Evolutionary conservation across 2,113 vertebrate genomes (phyloP), one percentile per base, ranked within the genome.

Genomic region (Sylvia atricapilla): DNA sequence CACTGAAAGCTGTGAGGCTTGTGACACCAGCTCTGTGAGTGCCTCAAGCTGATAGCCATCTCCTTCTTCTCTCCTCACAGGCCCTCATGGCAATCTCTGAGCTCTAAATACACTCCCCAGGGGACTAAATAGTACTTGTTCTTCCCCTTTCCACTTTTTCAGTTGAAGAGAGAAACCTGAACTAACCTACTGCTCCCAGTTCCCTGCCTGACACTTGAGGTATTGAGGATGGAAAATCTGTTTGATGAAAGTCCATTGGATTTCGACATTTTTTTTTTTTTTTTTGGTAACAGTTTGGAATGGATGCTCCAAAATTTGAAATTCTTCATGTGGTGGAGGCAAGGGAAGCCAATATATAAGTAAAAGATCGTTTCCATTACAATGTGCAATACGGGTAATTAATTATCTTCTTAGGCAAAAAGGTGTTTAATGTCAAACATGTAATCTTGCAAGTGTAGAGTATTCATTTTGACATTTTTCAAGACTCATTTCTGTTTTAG

Each of bases 11-110:
- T 76, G 24, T 22, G 46, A 66, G 39, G 23, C 35, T 84, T 87
- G 59, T 43, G 30, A 49, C 37, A 60, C 14, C 27, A 68, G 30
- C 14, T n/a, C 39, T 33, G 8, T 0, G 0, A 49, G 23, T 43
- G 15, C 44, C 31, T 80, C 75, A 86, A 44, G 7, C 5, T 75
- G 39, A 41, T 19, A 56, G 21, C 13, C 10, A 37, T 77, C 56
- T 88, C 9, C 27, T 74, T 43, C 39, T 80, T 41, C 22, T 46
- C 30, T 56, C 28, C 35, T 84, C 41, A 41, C 12, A 63, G 52
- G 25, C 10, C 37, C 24, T n/a, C 59, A 25, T 13, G 31, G 39
- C 72, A 84, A 52, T 19, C 4, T 94, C 44, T 1, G 4, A 89
- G 43, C n/a, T 78, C 25, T 30, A 69, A 43, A 59, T 62, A 46